Evolutionary conservation across 2,888 invertebrate species (phyloP).

Genomic region (Agrilus mali): DNA sequence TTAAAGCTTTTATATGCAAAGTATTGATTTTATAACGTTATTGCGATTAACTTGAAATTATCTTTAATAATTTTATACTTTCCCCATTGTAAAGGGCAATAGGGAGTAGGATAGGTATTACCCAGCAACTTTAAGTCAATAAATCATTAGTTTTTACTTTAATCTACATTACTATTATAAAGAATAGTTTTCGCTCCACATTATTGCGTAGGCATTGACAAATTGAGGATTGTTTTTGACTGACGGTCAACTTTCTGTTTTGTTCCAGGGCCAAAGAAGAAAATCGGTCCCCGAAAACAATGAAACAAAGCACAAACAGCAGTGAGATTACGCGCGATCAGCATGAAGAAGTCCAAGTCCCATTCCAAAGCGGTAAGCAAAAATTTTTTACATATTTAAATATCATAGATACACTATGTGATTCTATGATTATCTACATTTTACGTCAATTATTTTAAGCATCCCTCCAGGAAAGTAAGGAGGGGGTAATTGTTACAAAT

Average conservation of each 20-base stretch:
- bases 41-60: no score
- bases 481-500: no score
- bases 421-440: no score
- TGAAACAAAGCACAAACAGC: conserved; percentile 32
- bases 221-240: not conserved
- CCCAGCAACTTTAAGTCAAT: no score
- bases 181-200: not conserved
- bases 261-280: conserved; percentile 24
- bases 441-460: no score
- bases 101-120: no score
- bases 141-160: not conserved
- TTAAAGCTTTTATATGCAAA: no score
- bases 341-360: conserved; percentile 34
- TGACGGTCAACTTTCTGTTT: conserved; percentile 3
- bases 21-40: no score
- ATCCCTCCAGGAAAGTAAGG: no score
- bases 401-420: no score
- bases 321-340: conserved; percentile 35
- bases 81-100: no score
- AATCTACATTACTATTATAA: not conserved
- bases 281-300: conserved; percentile 27
- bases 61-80: no score
- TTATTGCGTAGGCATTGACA: not conserved
- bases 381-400: not conserved
- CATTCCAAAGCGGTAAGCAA: conserved; percentile 29